Conservation (phyloP, 2,888 invertebrate species). For the Theretra japonica region DNA sequence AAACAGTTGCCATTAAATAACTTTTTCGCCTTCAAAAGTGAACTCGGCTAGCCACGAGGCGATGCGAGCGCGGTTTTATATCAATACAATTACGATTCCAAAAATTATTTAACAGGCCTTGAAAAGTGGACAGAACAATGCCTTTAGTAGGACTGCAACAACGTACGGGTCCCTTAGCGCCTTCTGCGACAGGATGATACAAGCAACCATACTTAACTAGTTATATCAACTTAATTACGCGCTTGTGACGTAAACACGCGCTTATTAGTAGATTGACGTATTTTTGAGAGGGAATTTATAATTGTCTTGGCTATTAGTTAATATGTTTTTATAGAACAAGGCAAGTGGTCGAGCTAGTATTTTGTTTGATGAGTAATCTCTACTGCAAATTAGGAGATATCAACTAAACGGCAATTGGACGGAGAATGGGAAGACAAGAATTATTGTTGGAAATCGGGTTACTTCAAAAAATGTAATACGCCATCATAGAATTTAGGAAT, state of each 20-base stretch:
- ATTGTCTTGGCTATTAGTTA: too few species aligned
- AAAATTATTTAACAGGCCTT: constrained; percentile 4
- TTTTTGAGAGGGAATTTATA: background rate
- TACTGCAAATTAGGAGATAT: too few species aligned
- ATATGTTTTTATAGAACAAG: too few species aligned
- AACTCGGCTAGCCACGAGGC: background rate
- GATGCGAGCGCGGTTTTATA: background rate
- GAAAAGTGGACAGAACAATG: constrained; percentile 22
- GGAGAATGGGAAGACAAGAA: too few species aligned
- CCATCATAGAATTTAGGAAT: too few species aligned
- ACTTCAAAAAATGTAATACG: too few species aligned
- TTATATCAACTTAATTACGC: constrained; percentile 14
- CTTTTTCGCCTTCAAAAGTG: background rate
- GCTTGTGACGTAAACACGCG: constrained; percentile 4
- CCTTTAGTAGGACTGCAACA: background rate
- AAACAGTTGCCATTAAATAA: background rate
- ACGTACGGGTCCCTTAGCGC: background rate
- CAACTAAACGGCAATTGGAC: too few species aligned
- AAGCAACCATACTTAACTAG: background rate
- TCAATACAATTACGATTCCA: constrained; percentile 9
- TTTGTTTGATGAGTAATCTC: too few species aligned
- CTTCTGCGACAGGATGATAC: constrained; percentile 6
- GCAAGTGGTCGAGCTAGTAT: too few species aligned
- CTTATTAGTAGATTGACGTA: background rate
- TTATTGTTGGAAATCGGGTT: too few species aligned